Evolutionary conservation across 2,888 invertebrate genomes (phyloP).

Genomic region (Crepidodera aurea): DNA sequence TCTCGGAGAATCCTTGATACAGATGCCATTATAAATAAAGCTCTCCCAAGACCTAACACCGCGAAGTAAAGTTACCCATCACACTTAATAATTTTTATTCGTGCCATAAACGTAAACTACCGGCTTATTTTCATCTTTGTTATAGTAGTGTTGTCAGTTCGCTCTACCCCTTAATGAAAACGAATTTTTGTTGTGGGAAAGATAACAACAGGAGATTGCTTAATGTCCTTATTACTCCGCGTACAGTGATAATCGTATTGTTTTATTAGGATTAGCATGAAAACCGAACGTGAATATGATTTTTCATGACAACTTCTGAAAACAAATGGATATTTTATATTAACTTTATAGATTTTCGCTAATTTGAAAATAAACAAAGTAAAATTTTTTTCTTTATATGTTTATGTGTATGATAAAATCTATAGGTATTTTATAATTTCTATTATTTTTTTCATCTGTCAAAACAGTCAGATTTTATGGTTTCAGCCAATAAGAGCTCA

Average conservation of each 20-base stretch:
- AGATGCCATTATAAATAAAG: slow-evolving; percentile 14
- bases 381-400: too few species aligned
- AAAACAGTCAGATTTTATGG: too few species aligned
- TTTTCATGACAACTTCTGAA: too few species aligned
- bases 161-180: slow-evolving; percentile 3
- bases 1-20: slow-evolving; percentile 1
- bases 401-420: too few species aligned
- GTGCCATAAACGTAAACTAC: slow-evolving; percentile 18
- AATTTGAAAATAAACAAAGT: too few species aligned
- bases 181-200: slow-evolving; percentile 14
- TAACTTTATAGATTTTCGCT: too few species aligned
- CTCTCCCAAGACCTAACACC: slow-evolving; percentile 1
- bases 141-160: slow-evolving; percentile 14
- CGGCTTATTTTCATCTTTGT: slow-evolving; percentile 13
- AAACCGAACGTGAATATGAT: too few species aligned
- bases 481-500: too few species aligned
- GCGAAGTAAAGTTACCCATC: slow-evolving; percentile 13
- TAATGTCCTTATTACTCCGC: slow-evolving; percentile 4
- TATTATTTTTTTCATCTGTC: too few species aligned
- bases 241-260: slow-evolving; percentile 7
- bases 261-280: neutral
- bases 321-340: too few species aligned
- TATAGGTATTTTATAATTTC: too few species aligned
- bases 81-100: slow-evolving; percentile 19
- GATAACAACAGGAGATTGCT: slow-evolving; percentile 9